Evolutionary conservation across 92 coral and sea anemone genomes (phyloP).

Genomic region (Metridium senile): DNA sequence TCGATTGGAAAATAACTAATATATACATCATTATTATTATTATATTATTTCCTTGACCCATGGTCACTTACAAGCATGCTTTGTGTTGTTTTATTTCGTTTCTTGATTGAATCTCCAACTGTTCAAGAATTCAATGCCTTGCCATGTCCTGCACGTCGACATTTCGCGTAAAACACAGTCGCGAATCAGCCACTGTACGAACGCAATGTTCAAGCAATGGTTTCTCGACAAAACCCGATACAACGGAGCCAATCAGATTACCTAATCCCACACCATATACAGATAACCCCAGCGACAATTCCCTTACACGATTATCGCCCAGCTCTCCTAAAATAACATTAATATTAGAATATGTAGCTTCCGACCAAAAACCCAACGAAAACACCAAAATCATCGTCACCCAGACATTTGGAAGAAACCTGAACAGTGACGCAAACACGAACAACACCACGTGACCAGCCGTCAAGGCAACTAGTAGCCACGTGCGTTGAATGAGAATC

Average conservation of each 20-base stretch:
- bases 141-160: too few species aligned
- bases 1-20: too few species aligned
- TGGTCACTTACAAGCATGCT: too few species aligned
- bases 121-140: too few species aligned
- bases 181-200: too few species aligned
- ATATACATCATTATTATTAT: too few species aligned
- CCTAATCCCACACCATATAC: conserved; percentile 16
- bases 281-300: conserved; percentile 10
- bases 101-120: too few species aligned
- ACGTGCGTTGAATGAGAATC: conserved; percentile 4
- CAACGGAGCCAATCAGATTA: conserved; percentile 4
- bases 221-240: neutral
- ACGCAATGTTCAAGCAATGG: conserved; percentile 2
- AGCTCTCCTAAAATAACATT: conserved; percentile 14
- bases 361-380: conserved; percentile 5
- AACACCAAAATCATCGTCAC: conserved; percentile 9
- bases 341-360: conserved; percentile 6
- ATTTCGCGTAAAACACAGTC: conserved; percentile 8
- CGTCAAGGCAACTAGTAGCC: conserved; percentile 8
- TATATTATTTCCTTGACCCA: too few species aligned
- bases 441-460: conserved; percentile 1
- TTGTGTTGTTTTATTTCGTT: too few species aligned
- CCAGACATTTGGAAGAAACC: conserved; percentile 26
- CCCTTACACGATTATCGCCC: conserved; percentile 10
- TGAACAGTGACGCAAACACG: conserved; percentile 13